Percentiles rank a stretch among this genome's conserved stretches.
These are phyloP conservation scores for Drosophila melanica DNA, from an alignment of 1,140 invertebrate species.

Conservation along the genomic window DNA sequence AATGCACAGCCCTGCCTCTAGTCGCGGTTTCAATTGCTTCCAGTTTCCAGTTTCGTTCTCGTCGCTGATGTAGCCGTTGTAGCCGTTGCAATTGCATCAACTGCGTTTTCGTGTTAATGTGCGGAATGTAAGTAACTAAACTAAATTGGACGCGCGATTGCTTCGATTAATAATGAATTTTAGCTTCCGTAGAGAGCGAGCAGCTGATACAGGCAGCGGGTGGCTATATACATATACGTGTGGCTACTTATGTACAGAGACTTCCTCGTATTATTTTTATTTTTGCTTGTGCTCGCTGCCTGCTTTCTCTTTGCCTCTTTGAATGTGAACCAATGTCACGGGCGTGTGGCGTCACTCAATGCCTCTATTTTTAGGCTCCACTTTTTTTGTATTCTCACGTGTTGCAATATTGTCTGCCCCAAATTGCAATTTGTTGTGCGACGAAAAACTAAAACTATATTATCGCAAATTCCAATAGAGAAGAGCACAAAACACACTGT, in stretches of 20 bases:
- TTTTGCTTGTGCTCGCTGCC: conserved; percentile 43
- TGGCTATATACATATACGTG: not conserved
- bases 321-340: conserved; percentile 77
- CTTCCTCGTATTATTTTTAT: conserved; percentile 81
- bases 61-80: not conserved
- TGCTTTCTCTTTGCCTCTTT: conserved; percentile 36
- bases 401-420: conserved; percentile 43
- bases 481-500: conserved; percentile 21
- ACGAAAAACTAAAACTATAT: conserved; percentile 24
- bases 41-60: conserved; percentile 23
- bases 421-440: conserved; percentile 37
- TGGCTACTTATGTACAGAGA: conserved; percentile 4
- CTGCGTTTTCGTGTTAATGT: conserved; percentile 18
- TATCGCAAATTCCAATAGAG: conserved; percentile 42
- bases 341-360: conserved; percentile 45
- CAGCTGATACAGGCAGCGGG: conserved; percentile 64
- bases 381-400: conserved; percentile 52
- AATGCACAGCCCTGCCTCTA: conserved; percentile 31
- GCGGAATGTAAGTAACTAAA: conserved; percentile 41
- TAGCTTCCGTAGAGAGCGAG: conserved; percentile 51
- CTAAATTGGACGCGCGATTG: conserved; percentile 25
- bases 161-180: conserved; percentile 62
- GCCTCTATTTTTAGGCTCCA: conserved; percentile 44
- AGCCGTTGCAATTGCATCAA: not conserved
- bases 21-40: conserved; percentile 1